Evolutionary conservation across 2,888 invertebrate genomes (phyloP).

Genomic region (Podabrus alpinus): DNA sequence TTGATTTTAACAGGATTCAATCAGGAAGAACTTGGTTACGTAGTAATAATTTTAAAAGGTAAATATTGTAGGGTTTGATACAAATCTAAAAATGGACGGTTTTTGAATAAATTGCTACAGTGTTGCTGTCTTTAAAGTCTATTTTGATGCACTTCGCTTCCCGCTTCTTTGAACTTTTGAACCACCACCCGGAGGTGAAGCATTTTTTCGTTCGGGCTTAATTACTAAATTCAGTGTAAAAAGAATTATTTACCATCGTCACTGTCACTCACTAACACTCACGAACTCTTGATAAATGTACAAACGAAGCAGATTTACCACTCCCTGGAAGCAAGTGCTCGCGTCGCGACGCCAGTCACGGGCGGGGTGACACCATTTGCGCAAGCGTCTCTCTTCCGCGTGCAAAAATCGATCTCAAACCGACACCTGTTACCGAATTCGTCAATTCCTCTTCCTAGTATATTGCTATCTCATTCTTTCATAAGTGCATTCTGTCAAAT

Average conservation of each 20-base stretch:
- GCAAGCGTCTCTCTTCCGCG: slow-evolving; percentile 44
- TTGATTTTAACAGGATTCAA: background rate
- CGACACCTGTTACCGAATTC: slow-evolving; percentile 55
- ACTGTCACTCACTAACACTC: slow-evolving; percentile 30
- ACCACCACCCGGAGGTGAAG: background rate
- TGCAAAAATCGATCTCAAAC: slow-evolving; percentile 51
- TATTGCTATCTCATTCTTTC: slow-evolving; percentile 30
- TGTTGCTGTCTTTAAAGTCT: background rate
- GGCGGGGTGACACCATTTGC: slow-evolving; percentile 45
- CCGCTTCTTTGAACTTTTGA: background rate
- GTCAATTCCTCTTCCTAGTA: slow-evolving; percentile 39
- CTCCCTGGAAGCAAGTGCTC: slow-evolving; percentile 52
- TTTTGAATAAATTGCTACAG: slow-evolving; percentile 5
- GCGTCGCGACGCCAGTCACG: slow-evolving; percentile 49
- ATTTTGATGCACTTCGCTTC: background rate
- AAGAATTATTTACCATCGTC: slow-evolving; percentile 22
- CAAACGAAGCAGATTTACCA: slow-evolving; percentile 45
- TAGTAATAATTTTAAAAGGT: slow-evolving; percentile 1
- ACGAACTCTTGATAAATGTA: slow-evolving; percentile 29
- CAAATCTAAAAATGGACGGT: slow-evolving; percentile 24
- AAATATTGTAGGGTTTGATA: slow-evolving; percentile 17
- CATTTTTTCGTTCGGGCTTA: slow-evolving; percentile 11
- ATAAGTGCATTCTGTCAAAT: slow-evolving; percentile 32
- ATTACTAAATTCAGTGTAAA: slow-evolving; percentile 13
- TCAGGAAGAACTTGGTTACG: slow-evolving; percentile 21